A percentile compares a stretch with the other conserved stretches of the same genome.
These are phyloP conservation scores for Diorhabda elongata DNA, from an alignment of 1,140 invertebrate species.

Conservation along the genomic window DNA sequence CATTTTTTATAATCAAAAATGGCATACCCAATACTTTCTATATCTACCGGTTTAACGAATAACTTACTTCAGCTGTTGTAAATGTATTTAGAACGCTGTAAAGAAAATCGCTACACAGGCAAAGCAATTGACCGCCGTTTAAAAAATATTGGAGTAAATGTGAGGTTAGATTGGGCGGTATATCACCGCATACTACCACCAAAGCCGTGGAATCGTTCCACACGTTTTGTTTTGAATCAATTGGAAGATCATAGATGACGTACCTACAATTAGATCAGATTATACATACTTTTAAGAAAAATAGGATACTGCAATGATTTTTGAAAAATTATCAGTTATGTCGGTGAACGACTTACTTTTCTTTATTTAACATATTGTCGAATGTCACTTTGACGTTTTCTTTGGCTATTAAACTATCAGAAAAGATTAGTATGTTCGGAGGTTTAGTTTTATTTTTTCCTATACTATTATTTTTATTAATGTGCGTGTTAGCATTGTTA, in stretches of 20 bases:
- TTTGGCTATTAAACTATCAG: slow-evolving; percentile 67
- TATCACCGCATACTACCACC: slow-evolving; percentile 72
- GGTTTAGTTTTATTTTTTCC: slow-evolving; percentile 54
- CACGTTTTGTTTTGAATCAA: slow-evolving; percentile 57
- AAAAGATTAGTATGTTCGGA: slow-evolving; percentile 78
- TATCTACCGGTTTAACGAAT: no score
- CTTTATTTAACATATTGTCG: slow-evolving; percentile 61
- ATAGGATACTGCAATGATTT: neutral
- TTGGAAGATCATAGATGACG: slow-evolving; percentile 66
- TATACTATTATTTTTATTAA: slow-evolving; percentile 4
- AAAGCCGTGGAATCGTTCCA: slow-evolving; percentile 71
- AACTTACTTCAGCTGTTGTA: slow-evolving; percentile 68
- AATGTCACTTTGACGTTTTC: slow-evolving; percentile 68
- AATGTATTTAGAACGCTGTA: slow-evolving; percentile 73
- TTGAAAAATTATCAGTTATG: neutral
- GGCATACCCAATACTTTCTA: no score
- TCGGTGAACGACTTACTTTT: slow-evolving; percentile 54
- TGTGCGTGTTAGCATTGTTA: neutral
- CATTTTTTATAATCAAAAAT: no score
- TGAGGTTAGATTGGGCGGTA: slow-evolving; percentile 59
- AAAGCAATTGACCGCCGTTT: slow-evolving; percentile 70
- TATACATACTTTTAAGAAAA: neutral
- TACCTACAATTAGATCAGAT: slow-evolving; percentile 55
- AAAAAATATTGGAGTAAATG: slow-evolving; percentile 70
- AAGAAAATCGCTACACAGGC: slow-evolving; percentile 76